Conservation (phyloP, 2,888 invertebrate species). For the Syritta pipiens region DNA sequence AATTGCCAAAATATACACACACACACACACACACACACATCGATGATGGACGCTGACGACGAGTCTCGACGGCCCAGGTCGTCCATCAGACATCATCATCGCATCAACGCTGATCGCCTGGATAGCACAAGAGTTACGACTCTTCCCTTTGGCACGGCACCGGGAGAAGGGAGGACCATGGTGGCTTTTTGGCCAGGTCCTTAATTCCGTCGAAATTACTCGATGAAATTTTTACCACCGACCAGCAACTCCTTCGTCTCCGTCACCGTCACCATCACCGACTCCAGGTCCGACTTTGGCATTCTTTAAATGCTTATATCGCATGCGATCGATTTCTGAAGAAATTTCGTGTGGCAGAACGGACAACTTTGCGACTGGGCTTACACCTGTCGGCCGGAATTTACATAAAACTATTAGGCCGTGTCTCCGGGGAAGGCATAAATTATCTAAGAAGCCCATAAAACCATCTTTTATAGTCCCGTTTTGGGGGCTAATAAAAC, state of each 20-base stretch:
- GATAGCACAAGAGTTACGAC: slow-evolving; percentile 65
- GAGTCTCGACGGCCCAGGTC: slow-evolving; percentile 53
- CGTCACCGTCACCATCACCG: too few relatives aligned
- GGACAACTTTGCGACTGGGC: slow-evolving; percentile 17
- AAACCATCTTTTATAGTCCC: slow-evolving; percentile 57
- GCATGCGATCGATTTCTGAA: slow-evolving; percentile 68
- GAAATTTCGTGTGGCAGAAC: slow-evolving; percentile 55
- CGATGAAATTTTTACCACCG: slow-evolving; percentile 64
- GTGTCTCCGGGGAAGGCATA: slow-evolving; percentile 2
- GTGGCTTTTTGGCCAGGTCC: slow-evolving; percentile 49
- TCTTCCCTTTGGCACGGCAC: too few relatives aligned
- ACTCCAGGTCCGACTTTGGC: slow-evolving; percentile 25
- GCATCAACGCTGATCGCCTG: slow-evolving; percentile 64
- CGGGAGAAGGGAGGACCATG: neutral
- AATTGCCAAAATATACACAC: slow-evolving; percentile 50
- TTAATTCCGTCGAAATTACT: slow-evolving; percentile 65
- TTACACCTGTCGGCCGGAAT: slow-evolving; percentile 46
- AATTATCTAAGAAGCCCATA: slow-evolving; percentile 37
- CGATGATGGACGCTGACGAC: slow-evolving; percentile 17
- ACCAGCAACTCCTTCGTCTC: slow-evolving; percentile 35
- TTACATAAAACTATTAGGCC: slow-evolving; percentile 17
- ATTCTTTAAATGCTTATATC: slow-evolving; percentile 67
- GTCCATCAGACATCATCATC: slow-evolving; percentile 69
- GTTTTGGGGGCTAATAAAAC: slow-evolving; percentile 55
- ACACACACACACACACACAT: neutral